Evolutionary conservation across 2,888 invertebrate genomes (phyloP), one percentile per base, ranked within the genome.

Genomic region (Polymixis flavicincta): DNA sequence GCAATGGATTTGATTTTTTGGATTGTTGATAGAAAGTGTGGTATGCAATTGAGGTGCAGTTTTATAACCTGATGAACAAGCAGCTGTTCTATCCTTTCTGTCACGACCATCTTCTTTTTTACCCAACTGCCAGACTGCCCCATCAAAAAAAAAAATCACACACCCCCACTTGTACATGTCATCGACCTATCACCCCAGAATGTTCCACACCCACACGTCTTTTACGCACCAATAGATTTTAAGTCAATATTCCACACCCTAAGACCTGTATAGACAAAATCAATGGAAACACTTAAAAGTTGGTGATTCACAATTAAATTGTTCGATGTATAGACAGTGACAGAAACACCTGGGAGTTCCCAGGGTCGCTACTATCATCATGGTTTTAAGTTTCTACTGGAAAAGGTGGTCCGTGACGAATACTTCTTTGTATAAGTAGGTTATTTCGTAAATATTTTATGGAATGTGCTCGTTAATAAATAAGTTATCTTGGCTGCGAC

Each of bases 241-340:
- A 69, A 66, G 65, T 57, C 54, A 65, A 80, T 55, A 65, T 22
- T 14, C n/a, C 28, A 52, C 63, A 54, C 28, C 13, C 32, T 65
- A 48, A 69, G 64, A 66, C 19, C 2, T 19, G 42, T 65, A 64
- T 22, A 28, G 11, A 60, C 37, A 78, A 81, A 78, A 82, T 82
- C 67, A 78, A 81, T 82, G 63, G 48, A 61, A 63, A 66, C 61
- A 76, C 64, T 78, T 73, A 63, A 63, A 78, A 60, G 3, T 70
- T 67, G 54, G 52, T 83, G 79, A 79, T 59, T 83, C 82, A 83
- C 69, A 22, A n/a, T 4, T 80, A 73, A 83, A 83, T 79, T 83
- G 68, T 83, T 54, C 37, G 70, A 67, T n/a, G 67, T 55, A 22
- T 17, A 63, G 54, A 19, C 37, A 25, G 76, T 73, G 76, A 42